Base-by-base conservation (phyloP, 2,888 invertebrate genomes). In the Augochlorella aurata region DNA sequence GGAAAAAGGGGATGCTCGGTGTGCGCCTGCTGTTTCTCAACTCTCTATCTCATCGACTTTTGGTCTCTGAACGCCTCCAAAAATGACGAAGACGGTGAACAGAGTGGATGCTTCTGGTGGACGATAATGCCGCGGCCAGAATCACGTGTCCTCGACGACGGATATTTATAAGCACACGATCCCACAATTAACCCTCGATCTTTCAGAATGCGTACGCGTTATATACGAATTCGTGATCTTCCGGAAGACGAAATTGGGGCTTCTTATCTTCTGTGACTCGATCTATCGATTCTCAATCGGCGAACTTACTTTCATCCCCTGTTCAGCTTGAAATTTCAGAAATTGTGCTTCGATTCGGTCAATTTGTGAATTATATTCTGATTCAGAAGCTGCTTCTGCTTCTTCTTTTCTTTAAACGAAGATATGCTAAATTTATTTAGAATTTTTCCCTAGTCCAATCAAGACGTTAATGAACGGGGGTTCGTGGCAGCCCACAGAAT, bases 11-110 rank as follows among this genome's bases (percentile, higher is more conserved):
- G 87, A 89, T 87, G 85, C 85, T 84, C 85, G 82, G 76, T 87
- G 92, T 81, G 77, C 88, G 92, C 88, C 92, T 92, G 92, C 90
- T 91, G 90, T 90, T 90, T 92, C 92, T 92, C 92, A 92, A 91
- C 63, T 82, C 87, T 87, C 90, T 92, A 92, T 92, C 92, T 90
- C 87, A 83, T 84, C 87, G 89, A 79, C 84, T 87, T 85, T 87
- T 74, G 79, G 82, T 79, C 85, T 77, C 82, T 74, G 81, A 87
- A 87, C 85, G 83, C 88, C 81, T 85, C 74, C 75, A 83, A 79
- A 87, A 88, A 88, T 85, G 85, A 88, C 77, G 88, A 84, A 83
- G 79, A 84, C 77, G 83, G 76, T 47, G 78, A 66, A 58, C 29
- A 61, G 61, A 4, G 76, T 77, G 74, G 75, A 79, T 83, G 86